These are phyloP conservation scores for Aramus guarauna DNA, from an alignment of 2,113 vertebrate genomes.

Conservation along the genomic window DNA sequence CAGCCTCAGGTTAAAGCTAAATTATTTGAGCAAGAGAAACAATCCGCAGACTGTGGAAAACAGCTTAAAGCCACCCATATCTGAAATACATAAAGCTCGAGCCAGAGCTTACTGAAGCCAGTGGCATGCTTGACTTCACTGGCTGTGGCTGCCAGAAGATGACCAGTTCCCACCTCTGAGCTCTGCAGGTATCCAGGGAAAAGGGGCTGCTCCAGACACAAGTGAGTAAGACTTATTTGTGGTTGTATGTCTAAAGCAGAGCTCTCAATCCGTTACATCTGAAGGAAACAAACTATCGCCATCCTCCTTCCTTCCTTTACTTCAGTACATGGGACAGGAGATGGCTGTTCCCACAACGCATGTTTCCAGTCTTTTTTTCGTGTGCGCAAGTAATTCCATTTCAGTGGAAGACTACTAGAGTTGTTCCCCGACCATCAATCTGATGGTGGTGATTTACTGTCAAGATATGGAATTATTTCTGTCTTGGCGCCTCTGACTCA, in stretches of 20 bases:
- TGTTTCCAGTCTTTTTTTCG: rapidly evolving
- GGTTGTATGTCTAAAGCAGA: neutral
- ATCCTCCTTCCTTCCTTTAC: neutral
- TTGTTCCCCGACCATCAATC: neutral
- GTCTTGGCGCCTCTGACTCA: neutral
- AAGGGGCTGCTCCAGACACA: neutral
- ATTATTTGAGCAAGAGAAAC: conserved; percentile 61
- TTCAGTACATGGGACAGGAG: rapidly evolving
- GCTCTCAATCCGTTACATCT: neutral
- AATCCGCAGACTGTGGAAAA: neutral
- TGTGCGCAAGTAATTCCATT: neutral
- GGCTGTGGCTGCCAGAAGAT: neutral
- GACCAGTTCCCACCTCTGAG: neutral
- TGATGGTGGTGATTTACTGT: neutral
- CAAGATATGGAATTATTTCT: neutral
- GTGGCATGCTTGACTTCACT: neutral
- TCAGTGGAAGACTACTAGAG: neutral
- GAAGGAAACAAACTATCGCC: neutral
- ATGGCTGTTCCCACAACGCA: neutral
- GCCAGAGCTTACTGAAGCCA: neutral
- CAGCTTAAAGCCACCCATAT: conserved; percentile 2
- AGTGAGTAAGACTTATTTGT: rapidly evolving
- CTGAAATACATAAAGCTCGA: neutral
- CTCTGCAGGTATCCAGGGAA: neutral
- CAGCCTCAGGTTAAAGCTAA: conserved; percentile 54